Base-by-base conservation (phyloP, 2,797 vertebrate genomes). In the Gallinago stenura region DNA sequence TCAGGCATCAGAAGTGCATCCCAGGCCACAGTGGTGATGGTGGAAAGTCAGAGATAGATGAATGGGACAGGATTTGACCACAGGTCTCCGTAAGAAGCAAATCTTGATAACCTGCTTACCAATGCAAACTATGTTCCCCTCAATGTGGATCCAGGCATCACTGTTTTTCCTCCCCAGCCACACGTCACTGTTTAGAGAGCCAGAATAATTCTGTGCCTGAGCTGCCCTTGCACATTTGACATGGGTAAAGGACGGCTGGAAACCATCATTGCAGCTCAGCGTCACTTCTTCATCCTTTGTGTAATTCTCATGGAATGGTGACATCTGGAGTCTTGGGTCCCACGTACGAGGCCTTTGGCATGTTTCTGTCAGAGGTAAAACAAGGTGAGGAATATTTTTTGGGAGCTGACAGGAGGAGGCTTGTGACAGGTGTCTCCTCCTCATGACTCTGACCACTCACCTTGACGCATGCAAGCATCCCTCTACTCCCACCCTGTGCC, bases 401-500 rank as follows among this genome's bases (percentile, higher is more conserved):
- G 26, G 41, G 11, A 70, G 33, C 15, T 70, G n/a, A 26, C 31
- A 25, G 41, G 39, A 28, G 21, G 18, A 61, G 37, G 11, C 11
- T 22, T 57, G 48, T 35, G 54, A 45, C 28, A 58, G 12, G 3
- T 65, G 7, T 72, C 46, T 48, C 15, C 22, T 73, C 26, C 19
- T 24, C 18, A 13, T 33, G 31, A 43, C 37, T 48, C 33, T 53
- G 20, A 53, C 33, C 6, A 1, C 22, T 83, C 16, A 45, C 5
- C 6, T 10, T 1, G 0, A 54, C 25, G 53, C n/a, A 57, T 6
- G 25, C 0, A 2, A 6, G 9, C 20, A 11, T 28, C 18, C 9
- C 8, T 57, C 26, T 43, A 28, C 3, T 57, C 25, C 37, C 14
- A 65, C 9, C 3, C 4, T 30, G 25, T 41, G 28, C 28, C 28